Conservation (phyloP, 2,888 invertebrate species). For the Plagiodera versicolora region DNA sequence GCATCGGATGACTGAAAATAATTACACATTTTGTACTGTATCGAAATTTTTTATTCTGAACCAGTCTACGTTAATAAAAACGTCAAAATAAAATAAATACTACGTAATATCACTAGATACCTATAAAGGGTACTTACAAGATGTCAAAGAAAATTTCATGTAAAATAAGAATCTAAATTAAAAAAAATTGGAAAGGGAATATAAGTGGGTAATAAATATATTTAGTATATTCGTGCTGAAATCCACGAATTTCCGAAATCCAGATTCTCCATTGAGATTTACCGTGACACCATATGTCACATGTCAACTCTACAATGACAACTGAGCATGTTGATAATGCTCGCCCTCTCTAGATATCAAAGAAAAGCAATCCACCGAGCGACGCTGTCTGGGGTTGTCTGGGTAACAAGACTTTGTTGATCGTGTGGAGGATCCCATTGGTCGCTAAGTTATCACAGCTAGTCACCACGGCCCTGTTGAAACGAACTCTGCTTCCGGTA, state of each 20-base stretch:
- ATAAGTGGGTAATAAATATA: too few relatives aligned
- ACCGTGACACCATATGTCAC: neutral
- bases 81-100: neutral
- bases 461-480: conserved; percentile 49
- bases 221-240: too few relatives aligned
- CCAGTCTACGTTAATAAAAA: neutral
- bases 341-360: conserved; percentile 45
- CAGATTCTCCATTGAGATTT: too few relatives aligned
- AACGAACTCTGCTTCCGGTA: conserved; percentile 46
- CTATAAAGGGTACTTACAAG: neutral
- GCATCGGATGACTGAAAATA: too few relatives aligned
- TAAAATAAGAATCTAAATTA: neutral
- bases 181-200: too few relatives aligned
- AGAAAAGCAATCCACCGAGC: conserved; percentile 47
- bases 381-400: conserved; percentile 42
- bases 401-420: conserved; percentile 59
- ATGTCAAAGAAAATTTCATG: too few relatives aligned
- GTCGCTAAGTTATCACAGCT: conserved; percentile 59
- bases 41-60: neutral
- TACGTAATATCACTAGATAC: neutral
- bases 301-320: neutral
- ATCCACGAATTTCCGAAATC: too few relatives aligned
- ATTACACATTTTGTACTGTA: neutral
- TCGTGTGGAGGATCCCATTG: conserved; percentile 62
- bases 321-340: neutral